Percentiles rank a stretch among this genome's conserved stretches.
Conservation (phyloP, 2,888 invertebrate genomes). For the Sialis lutaria region DNA sequence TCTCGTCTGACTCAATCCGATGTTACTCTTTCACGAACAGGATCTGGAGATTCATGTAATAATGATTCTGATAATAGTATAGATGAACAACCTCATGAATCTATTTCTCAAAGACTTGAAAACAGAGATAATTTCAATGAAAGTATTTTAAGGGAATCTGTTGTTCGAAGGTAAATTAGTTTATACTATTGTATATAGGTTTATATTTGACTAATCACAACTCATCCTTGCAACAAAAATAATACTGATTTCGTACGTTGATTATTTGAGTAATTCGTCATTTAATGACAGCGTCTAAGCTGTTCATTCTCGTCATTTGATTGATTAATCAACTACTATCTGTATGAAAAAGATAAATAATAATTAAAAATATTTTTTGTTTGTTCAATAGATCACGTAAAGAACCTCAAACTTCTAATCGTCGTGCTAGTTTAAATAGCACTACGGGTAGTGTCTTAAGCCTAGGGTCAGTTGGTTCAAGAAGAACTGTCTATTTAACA, state of each 20-base stretch:
- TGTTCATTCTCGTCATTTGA: no score
- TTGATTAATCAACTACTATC: no score
- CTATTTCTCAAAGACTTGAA: conserved; percentile 1
- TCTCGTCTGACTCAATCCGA: conserved; percentile 47
- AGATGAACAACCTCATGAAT: conserved; percentile 29
- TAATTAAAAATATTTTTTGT: not conserved
- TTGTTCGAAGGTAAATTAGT: not conserved
- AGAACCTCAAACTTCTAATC: conserved; percentile 3
- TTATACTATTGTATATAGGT: no score
- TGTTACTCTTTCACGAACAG: conserved; percentile 43
- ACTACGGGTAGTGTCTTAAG: conserved; percentile 38
- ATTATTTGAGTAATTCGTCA: no score
- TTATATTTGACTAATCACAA: no score
- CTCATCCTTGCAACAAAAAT: no score
- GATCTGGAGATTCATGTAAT: conserved; percentile 43
- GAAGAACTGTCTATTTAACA: conserved; percentile 66
- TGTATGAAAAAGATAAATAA: no score
- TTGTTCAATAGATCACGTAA: conserved; percentile 10
- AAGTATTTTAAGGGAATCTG: not conserved
- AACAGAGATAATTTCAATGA: conserved; percentile 3
- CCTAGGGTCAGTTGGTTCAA: conserved; percentile 64
- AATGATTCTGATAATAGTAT: conserved; percentile 66
- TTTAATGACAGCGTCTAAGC: no score
- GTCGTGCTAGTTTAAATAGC: conserved; percentile 4
- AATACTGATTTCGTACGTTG: no score